phyloP scores from a whole-genome alignment of 2,113 vertebrate genomes.

The Leucopsar rothschildi region DNA sequence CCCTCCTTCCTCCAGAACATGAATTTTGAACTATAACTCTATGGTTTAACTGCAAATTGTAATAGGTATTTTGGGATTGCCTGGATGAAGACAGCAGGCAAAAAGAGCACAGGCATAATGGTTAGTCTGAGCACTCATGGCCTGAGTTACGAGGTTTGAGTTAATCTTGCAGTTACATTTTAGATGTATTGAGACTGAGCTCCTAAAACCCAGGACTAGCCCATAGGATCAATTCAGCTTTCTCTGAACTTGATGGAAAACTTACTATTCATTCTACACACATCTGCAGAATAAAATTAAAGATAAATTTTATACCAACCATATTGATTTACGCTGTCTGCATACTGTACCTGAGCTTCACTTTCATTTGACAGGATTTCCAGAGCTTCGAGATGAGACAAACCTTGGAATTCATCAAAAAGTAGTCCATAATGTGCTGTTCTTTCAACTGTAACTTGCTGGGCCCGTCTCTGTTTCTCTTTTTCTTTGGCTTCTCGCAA shows the following conservation, averaged over 20 bases:
- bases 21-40: neutral
- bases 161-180: neutral
- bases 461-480: constrained; percentile 85
- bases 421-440: constrained; percentile 93
- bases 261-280: neutral
- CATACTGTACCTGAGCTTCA: constrained; percentile 82
- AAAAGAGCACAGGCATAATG: neutral
- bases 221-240: neutral
- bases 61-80: neutral
- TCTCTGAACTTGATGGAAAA: neutral
- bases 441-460: constrained; percentile 82
- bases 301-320: neutral
- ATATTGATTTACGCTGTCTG: neutral
- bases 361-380: constrained; percentile 98
- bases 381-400: constrained; percentile 96
- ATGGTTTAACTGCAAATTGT: neutral
- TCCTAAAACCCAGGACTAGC: neutral
- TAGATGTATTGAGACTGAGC: neutral
- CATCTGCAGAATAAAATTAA: neutral
- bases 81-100: neutral
- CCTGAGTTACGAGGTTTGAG: neutral
- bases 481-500: constrained; percentile 96
- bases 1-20: neutral
- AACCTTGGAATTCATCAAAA: constrained; percentile 96
- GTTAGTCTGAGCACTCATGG: neutral